Evolutionary conservation across 1,140 invertebrate species (phyloP), one percentile per base, ranked within the genome.

Genomic region (Caenorhabditis remanei): DNA sequence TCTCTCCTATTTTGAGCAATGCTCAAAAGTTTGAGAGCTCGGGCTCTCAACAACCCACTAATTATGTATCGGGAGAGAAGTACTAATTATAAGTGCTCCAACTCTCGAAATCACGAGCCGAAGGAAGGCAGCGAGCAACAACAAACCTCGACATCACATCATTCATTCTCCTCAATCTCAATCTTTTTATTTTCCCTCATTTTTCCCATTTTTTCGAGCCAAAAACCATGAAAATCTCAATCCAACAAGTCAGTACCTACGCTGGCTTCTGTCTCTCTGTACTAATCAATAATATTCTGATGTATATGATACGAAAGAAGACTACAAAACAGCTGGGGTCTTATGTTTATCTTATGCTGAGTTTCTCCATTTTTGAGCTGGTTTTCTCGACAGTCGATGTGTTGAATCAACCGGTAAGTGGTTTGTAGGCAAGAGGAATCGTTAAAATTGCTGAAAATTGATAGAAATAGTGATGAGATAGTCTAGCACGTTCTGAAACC

Each of bases 321-420:
- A 79, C 71, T 13, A 79, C 71, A 4, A 79, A 79, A 11, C 71
- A 79, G n/a, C n/a, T 79, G 43, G 71, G 71, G 9, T 79, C 71
- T 2, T 79, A 79, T 53, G 71, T 79, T 5, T 79, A 79, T 53
- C 21, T 79, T 1, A 79, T 79, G 71, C 13, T 53, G 19, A 79
- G 71, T n/a, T 79, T 79, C n/a, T 79, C 71, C 2, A 21, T 79
- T 79, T 79, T 79, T 50, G 71, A 79, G n/a, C 46, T 50, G 9
- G 1, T 79, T 3, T 79, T 79, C 24, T 79, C 71, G 9, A 79
- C 71, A 2, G 71, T 79, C 5, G 71, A 79, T n/a, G 71, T 79
- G 9, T n/a, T 79, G 4, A 79, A 79, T 79, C 71, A 79, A 50
- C 71, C 71, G n/a, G 71, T 79, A 50, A 21, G 43, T 79, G 24